Evolutionary conservation across 2,888 invertebrate genomes (phyloP), one percentile per base, ranked within the genome.

Genomic region (Apodemia duryi): DNA sequence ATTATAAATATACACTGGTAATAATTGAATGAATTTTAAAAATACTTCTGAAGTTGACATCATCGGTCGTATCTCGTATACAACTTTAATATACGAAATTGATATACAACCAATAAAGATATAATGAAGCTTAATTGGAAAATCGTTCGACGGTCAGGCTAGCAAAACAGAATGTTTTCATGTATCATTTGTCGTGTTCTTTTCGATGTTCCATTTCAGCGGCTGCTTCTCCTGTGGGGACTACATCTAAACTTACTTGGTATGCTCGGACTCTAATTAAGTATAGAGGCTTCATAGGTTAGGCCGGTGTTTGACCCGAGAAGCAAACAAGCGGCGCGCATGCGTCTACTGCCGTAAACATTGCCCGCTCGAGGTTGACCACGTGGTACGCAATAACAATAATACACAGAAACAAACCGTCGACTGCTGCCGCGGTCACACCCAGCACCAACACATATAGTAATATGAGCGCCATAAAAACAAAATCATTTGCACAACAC

Each of bases 401-500:
- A 71, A 74, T 76, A 76, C 75, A 72, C 76, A 77, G 77, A 74
- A 74, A 88, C 88, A 76, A 80, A 90, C 91, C 91, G 81, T 84
- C 85, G 81, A 83, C 84, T 78, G 88, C 87, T 75, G 88, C 88
- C 81, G 88, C 90, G 85, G 87, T 84, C 84, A 84, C 91, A 82
- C 86, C 91, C 88, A 91, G 81, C 86, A 88, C 85, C 86, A 93
- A 91, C 94, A 94, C 93, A 93, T 93, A 94, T 93, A 94, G 93
- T 93, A 94, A 94, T 94, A 94, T 94, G 93, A 95, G 93, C 95
- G 95, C 95, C 95, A 95, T 95, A 94, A 93, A 94, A 94, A 93
- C 93, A 93, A 93, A 93, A 93, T 93, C 95, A 95, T 95, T 94
- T 94, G 94, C 93, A 92, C 91, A 83, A 80, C 83, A 88, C 88